Conservation (phyloP, 1,140 invertebrate genomes). For the Apis dorsata region DNA sequence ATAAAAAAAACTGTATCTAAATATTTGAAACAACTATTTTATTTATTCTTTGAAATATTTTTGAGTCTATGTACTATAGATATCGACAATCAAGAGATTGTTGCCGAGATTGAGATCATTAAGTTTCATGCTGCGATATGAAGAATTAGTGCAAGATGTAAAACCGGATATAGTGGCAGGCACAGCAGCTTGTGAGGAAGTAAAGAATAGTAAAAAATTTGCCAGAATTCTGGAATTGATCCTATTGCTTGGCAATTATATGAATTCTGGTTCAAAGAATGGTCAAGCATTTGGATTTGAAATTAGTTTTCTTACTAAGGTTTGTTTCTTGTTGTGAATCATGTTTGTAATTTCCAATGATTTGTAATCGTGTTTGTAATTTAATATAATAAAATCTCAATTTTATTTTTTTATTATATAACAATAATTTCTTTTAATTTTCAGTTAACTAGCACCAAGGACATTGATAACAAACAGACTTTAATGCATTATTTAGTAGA, state of each 20-base stretch:
- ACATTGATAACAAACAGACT: slow-evolving; percentile 95
- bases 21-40: background rate
- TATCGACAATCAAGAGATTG: slow-evolving; percentile 91
- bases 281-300: slow-evolving; percentile 97
- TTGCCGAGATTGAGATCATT: slow-evolving; percentile 93
- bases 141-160: slow-evolving; percentile 92
- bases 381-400: no score
- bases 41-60: background rate
- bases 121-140: slow-evolving; percentile 92
- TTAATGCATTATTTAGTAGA: slow-evolving; percentile 96
- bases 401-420: background rate
- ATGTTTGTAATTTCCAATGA: no score
- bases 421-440: slow-evolving; percentile 54
- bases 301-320: slow-evolving; percentile 96
- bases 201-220: slow-evolving; percentile 94
- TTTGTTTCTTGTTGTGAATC: slow-evolving; percentile 69
- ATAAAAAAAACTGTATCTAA: background rate
- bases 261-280: slow-evolving; percentile 96
- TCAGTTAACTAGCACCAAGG: slow-evolving; percentile 95
- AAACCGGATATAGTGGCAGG: slow-evolving; percentile 97
- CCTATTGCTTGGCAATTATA: slow-evolving; percentile 95
- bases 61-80: slow-evolving; percentile 74
- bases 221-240: slow-evolving; percentile 93
- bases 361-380: no score
- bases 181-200: slow-evolving; percentile 97